Percentiles rank a stretch among this genome's conserved stretches.
Conservation (phyloP, 1,140 invertebrate genomes). For the Diachasmimorpha longicaudata region DNA sequence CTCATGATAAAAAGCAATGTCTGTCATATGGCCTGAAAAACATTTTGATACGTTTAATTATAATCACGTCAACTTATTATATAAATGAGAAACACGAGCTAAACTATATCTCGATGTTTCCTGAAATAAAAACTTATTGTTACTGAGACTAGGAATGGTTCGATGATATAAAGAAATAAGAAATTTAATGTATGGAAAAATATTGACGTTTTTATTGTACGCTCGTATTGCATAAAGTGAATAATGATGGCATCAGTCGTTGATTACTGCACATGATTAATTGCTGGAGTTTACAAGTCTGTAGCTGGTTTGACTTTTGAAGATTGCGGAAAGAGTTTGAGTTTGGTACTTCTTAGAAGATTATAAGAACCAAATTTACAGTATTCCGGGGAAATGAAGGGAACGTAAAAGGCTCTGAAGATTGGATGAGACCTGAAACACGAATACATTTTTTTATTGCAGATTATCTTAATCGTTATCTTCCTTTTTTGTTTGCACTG, state of each 20-base stretch:
- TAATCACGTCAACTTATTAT: too few species aligned
- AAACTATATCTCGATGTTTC: too few species aligned
- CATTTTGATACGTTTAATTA: too few species aligned
- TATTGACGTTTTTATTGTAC: not conserved
- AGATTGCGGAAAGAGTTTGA: constrained; percentile 39
- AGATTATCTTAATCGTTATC: constrained; percentile 8
- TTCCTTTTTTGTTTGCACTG: too few species aligned
- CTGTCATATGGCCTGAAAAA: too few species aligned
- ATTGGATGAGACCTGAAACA: constrained; percentile 74
- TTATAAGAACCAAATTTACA: constrained; percentile 81
- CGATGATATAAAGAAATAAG: too few species aligned
- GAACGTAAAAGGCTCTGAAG: constrained; percentile 89
- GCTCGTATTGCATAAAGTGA: not conserved
- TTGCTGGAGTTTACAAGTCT: constrained; percentile 28
- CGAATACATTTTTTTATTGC: constrained; percentile 32
- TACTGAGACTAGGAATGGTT: too few species aligned
- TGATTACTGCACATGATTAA: not conserved
- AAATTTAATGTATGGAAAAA: not conserved
- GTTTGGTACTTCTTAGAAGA: constrained; percentile 72
- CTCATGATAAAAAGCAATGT: too few species aligned
- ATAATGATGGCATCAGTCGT: not conserved
- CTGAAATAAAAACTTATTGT: too few species aligned
- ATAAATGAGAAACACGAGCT: too few species aligned
- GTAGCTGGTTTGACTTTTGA: constrained; percentile 39
- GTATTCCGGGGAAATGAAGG: constrained; percentile 76